Base-by-base conservation (phyloP, 2,888 invertebrate species). In the Epirrhoe alternata region DNA sequence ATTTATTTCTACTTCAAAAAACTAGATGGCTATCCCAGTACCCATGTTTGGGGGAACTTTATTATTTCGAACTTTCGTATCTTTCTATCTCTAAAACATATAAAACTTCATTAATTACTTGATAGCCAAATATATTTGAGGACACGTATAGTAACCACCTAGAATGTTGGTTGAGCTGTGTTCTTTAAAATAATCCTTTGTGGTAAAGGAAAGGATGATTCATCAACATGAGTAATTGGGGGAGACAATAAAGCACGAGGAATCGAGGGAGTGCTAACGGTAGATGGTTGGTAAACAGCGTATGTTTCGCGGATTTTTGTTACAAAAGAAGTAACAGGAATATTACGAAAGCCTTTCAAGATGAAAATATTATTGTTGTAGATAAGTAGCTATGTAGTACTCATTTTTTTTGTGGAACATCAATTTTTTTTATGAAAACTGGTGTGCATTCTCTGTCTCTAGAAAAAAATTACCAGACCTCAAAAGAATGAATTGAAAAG, bases 171-270 rank as follows among this genome's bases (percentile, higher is more conserved):
- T 14, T 47, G 50, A 64, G 57, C 16, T 62, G 64, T 63, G 79
- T 85, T 79, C 77, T 81, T 80, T 81, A 85, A 85, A 78, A 78
- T 79, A 77, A 79, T 80, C 85, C 84, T 86, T 84, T 83, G 83
- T 88, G 82, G 84, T 80, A 79, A 81, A 77, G 74, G 79, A 82
- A 79, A 77, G 86, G 90, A 89, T 92, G 92, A 92, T 83, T 92
- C 92, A 92, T 88, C 88, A 78, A 72, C 79, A 79, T 83, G 82
- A 84, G 83, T 85, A 84, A 83, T 81, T 80, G 82, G 85, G 86
- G 86, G 86, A 85, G 84, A 81, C 79, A 75, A 73, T 73, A 74
- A 74, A 76, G 68, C 73, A 33, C 53, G 52, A 59, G 24, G n/a
- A 30, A 54, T 61, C 38, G 52, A 68, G 61, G 57, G 67, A 49